Evolutionary conservation across 2,888 invertebrate genomes (phyloP).

Genomic region (Cyclophora albipunctata): DNA sequence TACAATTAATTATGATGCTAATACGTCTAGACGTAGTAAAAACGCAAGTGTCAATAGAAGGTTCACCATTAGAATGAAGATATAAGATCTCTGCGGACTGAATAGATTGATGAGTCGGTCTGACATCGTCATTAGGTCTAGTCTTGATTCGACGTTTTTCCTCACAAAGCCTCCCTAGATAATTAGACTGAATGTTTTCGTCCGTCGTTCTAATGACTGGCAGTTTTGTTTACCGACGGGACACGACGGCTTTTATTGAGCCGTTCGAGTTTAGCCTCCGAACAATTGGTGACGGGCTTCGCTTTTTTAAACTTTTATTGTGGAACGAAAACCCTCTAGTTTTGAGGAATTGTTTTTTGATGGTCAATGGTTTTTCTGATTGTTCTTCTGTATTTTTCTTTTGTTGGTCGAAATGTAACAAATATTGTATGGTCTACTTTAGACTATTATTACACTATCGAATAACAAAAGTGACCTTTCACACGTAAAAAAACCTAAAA

Average conservation of each 20-base stretch:
- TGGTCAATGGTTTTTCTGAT: too few relatives aligned
- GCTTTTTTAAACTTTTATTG: slow-evolving; percentile 32
- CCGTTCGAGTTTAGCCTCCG: slow-evolving; percentile 52
- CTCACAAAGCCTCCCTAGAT: slow-evolving; percentile 38
- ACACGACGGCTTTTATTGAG: slow-evolving; percentile 62
- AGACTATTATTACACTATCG: too few relatives aligned
- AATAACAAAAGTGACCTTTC: too few relatives aligned
- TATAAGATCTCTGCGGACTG: slow-evolving; percentile 16
- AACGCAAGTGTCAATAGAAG: slow-evolving; percentile 7
- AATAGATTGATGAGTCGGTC: slow-evolving; percentile 64
- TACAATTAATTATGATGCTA: too few relatives aligned
- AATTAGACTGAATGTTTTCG: slow-evolving; percentile 69
- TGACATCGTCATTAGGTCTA: slow-evolving; percentile 67
- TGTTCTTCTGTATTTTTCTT: too few relatives aligned
- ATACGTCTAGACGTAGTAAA: slow-evolving; percentile 18
- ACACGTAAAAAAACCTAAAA: too few relatives aligned
- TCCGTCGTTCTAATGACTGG: slow-evolving; percentile 66
- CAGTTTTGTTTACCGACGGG: slow-evolving; percentile 67
- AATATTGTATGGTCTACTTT: too few relatives aligned
- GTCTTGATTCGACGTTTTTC: slow-evolving; percentile 52
- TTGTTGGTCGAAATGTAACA: too few relatives aligned
- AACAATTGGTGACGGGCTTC: slow-evolving; percentile 44
- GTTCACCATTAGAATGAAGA: slow-evolving; percentile 5
- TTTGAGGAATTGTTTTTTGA: too few relatives aligned
- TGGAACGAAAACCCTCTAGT: neutral